A percentile compares a stretch with the other conserved stretches of the same genome.
Evolutionary conservation across 2,797 vertebrate genomes (phyloP).

Genomic region (Allobates femoralis): DNA sequence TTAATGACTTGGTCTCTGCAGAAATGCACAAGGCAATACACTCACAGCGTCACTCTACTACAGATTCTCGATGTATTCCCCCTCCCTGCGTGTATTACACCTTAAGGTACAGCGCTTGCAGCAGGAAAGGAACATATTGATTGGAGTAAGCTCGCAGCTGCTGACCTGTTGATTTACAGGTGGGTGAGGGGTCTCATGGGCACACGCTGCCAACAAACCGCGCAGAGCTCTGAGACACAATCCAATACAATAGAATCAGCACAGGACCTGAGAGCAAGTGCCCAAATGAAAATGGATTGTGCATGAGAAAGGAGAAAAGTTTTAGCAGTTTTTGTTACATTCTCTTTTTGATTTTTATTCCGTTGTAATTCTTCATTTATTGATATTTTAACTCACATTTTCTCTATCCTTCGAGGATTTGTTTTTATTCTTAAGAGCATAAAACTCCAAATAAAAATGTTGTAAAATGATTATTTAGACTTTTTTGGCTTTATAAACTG

Average conservation of each 20-base stretch:
- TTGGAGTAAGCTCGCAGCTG: constrained; percentile 19
- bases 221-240: constrained; percentile 19
- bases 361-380: neutral
- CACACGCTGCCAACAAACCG: neutral
- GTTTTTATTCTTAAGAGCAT: neutral
- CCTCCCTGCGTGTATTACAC: constrained; percentile 31
- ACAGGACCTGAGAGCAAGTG: constrained; percentile 19
- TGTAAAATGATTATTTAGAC: neutral
- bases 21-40: neutral
- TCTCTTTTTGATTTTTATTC: neutral
- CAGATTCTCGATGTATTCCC: constrained; percentile 6
- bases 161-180: constrained; percentile 52
- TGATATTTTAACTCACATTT: neutral
- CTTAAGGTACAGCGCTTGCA: constrained; percentile 26
- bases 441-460: neutral
- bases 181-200: constrained; percentile 24
- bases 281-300: constrained; percentile 31
- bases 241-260: constrained; percentile 44
- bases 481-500: neutral
- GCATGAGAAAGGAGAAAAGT: constrained; percentile 6
- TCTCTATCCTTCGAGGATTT: neutral
- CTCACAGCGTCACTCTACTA: neutral
- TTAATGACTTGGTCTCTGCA: constrained; percentile 3
- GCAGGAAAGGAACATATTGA: constrained; percentile 43
- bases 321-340: neutral